Evolutionary conservation across 2,113 vertebrate species (phyloP), one percentile per base, ranked within the genome.

Genomic region (Chinchilla lanigera): DNA sequence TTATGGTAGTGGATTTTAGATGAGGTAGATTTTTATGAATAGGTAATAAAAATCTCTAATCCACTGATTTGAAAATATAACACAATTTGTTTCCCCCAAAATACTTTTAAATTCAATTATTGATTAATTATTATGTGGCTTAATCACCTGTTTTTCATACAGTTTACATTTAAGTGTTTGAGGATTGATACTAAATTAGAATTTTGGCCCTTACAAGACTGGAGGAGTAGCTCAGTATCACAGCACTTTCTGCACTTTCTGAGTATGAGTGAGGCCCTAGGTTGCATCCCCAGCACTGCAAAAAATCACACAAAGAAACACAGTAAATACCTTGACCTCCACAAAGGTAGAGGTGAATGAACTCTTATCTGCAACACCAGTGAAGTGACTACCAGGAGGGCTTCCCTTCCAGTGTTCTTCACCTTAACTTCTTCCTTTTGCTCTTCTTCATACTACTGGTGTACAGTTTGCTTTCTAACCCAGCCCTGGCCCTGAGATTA

Each of bases 61-160:
- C 44, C 73, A 19, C 67, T 84, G 35, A 92, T 91, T 96, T 86
- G 54, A 93, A 96, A 96, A 89, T n/a, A 86, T 67, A 71, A 86
- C 7, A 73, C 50, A 91, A 93, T 92, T 73, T 89, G 38, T 41
- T 71, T 16, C 44, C 22, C 60, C 28, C 7, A 54, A 50, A 80
- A 90, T n/a, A 28, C 35, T 52, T 78, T 78, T 33, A 58, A 94
- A 93, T 86, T 56, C 63, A 80, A 44, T 67, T 93, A 78, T 77
- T 77, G 33, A 41, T 88, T 77, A 63, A 33, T 86, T 78, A 65
- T 88, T 58, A 26, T 33, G 30, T 69, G 28, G 5, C 22, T 63
- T 82, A 54, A 75, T 78, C 11, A 2, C 60, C 52, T 60, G 24
- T 52, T 19, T 82, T 86, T 89, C 22, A 61, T n/a, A 50, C 3